Conservation (phyloP, 2,113 vertebrate species). For the Oryzias woworae region DNA sequence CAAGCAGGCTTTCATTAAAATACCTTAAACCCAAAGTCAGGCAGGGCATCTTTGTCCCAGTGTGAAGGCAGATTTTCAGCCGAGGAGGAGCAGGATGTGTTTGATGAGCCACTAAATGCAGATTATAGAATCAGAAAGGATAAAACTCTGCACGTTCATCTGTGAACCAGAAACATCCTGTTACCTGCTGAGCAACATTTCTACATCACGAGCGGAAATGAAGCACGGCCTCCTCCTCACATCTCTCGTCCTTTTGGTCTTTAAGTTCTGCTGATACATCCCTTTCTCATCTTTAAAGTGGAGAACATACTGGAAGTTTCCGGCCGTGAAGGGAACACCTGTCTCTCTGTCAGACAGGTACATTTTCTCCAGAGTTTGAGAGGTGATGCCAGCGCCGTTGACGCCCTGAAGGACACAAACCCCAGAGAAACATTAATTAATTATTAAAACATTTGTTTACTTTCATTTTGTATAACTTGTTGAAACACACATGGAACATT, state of each 20-base stretch:
- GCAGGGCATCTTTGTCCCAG: conserved; percentile 83
- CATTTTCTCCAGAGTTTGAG: conserved; percentile 65
- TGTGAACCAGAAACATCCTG: background rate
- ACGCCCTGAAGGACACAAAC: conserved; percentile 40
- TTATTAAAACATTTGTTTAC: too few species aligned
- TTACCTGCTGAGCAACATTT: conserved; percentile 68
- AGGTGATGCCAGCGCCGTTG: conserved; percentile 38
- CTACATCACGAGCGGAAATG: conserved; percentile 82
- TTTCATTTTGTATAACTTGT: too few species aligned
- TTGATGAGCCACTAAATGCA: conserved; percentile 23
- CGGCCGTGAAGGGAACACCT: conserved; percentile 49
- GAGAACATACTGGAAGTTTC: conserved; percentile 58
- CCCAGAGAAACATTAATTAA: background rate
- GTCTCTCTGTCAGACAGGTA: conserved; percentile 56
- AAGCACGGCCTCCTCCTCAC: conserved; percentile 87
- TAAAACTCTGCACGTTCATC: background rate
- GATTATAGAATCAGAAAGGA: background rate
- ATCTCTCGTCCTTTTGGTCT: conserved; percentile 73
- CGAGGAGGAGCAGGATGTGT: conserved; percentile 36
- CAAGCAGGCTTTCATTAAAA: background rate
- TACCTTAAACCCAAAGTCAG: conserved; percentile 84
- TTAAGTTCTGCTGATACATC: conserved; percentile 84
- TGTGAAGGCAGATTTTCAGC: conserved; percentile 74
- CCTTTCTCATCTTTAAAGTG: conserved; percentile 47
- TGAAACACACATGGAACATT: too few species aligned